Evolutionary conservation across 2,888 invertebrate genomes (phyloP), one percentile per base, ranked within the genome.

Genomic region (Pheosia gnoma): DNA sequence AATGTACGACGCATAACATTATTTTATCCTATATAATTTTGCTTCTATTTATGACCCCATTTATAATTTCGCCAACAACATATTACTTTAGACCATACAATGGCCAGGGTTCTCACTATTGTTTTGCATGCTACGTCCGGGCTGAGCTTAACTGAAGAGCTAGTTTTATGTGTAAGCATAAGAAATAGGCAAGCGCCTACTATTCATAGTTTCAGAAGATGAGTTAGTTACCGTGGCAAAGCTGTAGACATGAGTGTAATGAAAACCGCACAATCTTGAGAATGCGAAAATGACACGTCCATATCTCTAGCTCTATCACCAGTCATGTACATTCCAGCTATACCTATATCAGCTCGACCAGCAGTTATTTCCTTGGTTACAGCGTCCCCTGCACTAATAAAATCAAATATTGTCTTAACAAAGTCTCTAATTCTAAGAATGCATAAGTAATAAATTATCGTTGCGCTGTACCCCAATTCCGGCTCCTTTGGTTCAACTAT

Each of bases 221-320:
- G 5, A 7, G 5, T 41, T 41, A 41, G 5, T 51, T 74, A 90
- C 96, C 96, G 95, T 41, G 97, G 97, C 61, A 97, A 87, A 5
- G 97, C 97, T 57, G 96, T 96, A 3, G 97, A 97, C 65, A 96
- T 95, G 5, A 96, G 84, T 0, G 97, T 96, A 57, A 97, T 95
- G 80, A 97, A 97, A 1, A 95, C 94, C 5, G 97, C 97, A 82
- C 97, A 97, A 79, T 97, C 97, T 65, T 95, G 94, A 3, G 96
- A 95, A 85, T 97, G 96, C 0, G 95, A 91, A 57, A 94, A 88
- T 0, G 96, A 95, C 82, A 96, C 94, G 67, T 96, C 96, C 70
- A 96, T 94, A 8, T 88, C 81, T 3, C 80, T 77, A 8, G 86
- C 68, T 62, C 95, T 89, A 59, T 95, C 95, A 13, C 78, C 80